phyloP scores from a whole-genome alignment of 1,140 invertebrate genomes.

The Ceratosolen solmsi region DNA sequence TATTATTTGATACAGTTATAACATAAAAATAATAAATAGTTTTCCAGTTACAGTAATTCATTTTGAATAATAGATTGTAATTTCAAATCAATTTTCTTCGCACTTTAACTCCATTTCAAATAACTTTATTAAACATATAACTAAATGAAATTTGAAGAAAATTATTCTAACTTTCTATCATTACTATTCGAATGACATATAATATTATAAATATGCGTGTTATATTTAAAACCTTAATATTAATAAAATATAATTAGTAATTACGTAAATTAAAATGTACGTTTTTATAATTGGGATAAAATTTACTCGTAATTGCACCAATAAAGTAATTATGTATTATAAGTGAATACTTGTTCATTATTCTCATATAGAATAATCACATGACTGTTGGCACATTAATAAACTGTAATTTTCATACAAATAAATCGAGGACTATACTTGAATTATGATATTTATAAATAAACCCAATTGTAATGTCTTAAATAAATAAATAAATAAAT shows the following conservation, averaged over 20 bases:
- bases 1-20: background rate
- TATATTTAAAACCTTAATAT: background rate
- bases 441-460: background rate
- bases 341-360: constrained; percentile 13
- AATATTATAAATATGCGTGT: too few relatives aligned
- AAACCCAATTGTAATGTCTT: background rate
- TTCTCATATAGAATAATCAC: constrained; percentile 28
- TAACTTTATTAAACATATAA: background rate
- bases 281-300: background rate
- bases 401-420: background rate
- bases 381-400: constrained; percentile 38
- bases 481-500: too few relatives aligned
- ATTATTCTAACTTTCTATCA: background rate
- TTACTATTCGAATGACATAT: too few relatives aligned
- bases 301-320: constrained; percentile 15
- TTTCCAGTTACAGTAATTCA: too few relatives aligned
- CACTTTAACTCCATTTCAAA: background rate
- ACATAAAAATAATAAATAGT: background rate
- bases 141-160: background rate
- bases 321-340: constrained; percentile 16
- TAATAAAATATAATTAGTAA: background rate
- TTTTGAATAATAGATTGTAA: too few relatives aligned
- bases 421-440: too few relatives aligned
- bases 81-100: background rate
- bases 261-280: background rate